These are phyloP conservation scores for Lepetodrilus schrolli DNA, from an alignment of 2,888 invertebrate species.

Conservation along the genomic window DNA sequence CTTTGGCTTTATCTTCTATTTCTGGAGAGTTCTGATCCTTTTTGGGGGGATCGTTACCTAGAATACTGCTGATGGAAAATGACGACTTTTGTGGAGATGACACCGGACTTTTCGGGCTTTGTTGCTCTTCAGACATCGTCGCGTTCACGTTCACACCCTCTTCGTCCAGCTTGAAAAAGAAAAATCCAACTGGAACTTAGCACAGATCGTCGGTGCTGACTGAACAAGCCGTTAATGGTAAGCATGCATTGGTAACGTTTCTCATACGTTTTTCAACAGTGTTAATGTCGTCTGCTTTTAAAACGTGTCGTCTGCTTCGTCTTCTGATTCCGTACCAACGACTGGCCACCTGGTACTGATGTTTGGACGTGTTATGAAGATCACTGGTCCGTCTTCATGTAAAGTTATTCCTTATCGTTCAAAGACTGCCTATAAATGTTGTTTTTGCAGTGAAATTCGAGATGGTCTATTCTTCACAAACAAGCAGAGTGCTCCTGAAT, in stretches of 20 bases:
- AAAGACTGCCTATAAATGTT: no score
- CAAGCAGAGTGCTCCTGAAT: conserved; percentile 2
- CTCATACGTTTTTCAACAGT: no score
- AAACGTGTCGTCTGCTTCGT: neutral
- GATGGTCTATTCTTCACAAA: neutral
- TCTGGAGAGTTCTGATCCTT: conserved; percentile 26
- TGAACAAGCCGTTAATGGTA: no score
- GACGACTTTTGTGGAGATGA: conserved; percentile 38
- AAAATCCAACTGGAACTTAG: no score
- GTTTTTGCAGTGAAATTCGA: neutral
- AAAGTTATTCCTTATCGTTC: no score
- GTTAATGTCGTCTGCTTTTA: neutral
- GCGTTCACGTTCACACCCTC: no score
- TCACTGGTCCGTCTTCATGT: no score
- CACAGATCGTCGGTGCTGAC: no score
- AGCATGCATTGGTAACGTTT: no score
- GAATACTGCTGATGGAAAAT: conserved; percentile 65
- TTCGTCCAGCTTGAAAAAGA: no score
- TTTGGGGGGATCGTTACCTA: conserved; percentile 49
- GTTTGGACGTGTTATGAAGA: no score
- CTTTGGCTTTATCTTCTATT: neutral
- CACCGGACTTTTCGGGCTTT: conserved; percentile 24
- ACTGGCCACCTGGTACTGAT: no score
- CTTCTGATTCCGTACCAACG: neutral
- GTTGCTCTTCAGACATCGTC: conserved; percentile 20